Evolutionary conservation across 2,888 invertebrate genomes (phyloP), one percentile per base, ranked within the genome.

Genomic region (Ernsta delagoae): DNA sequence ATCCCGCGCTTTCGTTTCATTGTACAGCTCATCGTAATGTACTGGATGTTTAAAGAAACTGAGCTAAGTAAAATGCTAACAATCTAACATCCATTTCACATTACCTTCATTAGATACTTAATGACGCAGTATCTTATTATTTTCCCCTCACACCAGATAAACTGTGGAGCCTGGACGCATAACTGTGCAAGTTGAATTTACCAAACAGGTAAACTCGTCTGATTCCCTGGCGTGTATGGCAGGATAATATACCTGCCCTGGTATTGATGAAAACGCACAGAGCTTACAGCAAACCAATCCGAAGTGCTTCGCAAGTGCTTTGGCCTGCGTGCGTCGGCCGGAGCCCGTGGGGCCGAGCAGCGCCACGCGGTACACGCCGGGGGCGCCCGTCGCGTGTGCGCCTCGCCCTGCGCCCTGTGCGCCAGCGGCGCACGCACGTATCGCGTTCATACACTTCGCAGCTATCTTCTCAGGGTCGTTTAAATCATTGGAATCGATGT

Each of bases 301-400:
- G 63, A 95, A 93, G 70, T 92, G 90, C 65, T 94, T 87, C 0
- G 93, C 86, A 11, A 95, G 80, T 7, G 90, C 74, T 9, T 77
- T 77, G 0, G 94, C 95, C 73, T 96, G 94, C 1, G 93, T 93
- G 70, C 89, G 88, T 43, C 94, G 85, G 1, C 95, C 95, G 12
- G 94, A 94, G 69, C 96, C 96, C 59, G 94, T 83, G 0, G 95
- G 94, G 4, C 96, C 96, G 1, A 96, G 78, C 0, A 96, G 79
- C 48, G 94, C 79, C 66, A 96, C 93, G 50, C 96, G 91, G 74
- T 95, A 95, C 43, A 90, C 84, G 41, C 91, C 90, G 0, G 95
- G 95, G 0, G 94, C 93, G 1, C 92, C 92, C 1, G 81, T 71
- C 67, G 79, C 87, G 72, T 87, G 83, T 66, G 78, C 66, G 0